Conservation (phyloP, 2,113 vertebrate species). For the Gila orcuttii region DNA sequence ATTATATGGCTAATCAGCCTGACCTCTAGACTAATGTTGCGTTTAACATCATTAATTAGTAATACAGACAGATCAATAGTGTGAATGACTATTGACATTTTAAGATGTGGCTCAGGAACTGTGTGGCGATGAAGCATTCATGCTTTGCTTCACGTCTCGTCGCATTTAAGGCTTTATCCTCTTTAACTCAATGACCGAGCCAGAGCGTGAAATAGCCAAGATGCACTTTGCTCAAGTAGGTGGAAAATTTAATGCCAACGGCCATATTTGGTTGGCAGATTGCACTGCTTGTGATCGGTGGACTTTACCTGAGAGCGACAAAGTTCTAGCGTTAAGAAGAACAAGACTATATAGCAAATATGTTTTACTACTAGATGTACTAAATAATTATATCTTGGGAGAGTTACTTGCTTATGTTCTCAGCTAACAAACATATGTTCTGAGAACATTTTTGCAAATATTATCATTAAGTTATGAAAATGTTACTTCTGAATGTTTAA, state of each 20-base stretch:
- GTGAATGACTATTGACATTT: slow-evolving; percentile 37
- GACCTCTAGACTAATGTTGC: slow-evolving; percentile 38
- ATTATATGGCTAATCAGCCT: slow-evolving; percentile 45
- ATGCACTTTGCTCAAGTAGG: slow-evolving; percentile 31
- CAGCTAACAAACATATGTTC: no score
- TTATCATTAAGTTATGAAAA: no score
- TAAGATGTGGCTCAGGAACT: not conserved
- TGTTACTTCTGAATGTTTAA: no score
- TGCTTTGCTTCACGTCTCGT: not conserved
- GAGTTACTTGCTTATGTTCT: not conserved
- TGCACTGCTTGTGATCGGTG: not conserved
- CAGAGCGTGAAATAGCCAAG: slow-evolving; percentile 41
- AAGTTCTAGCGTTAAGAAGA: not conserved
- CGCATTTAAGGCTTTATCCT: slow-evolving; percentile 35
- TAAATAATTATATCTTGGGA: not conserved
- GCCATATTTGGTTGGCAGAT: slow-evolving; percentile 18
- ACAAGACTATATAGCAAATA: not conserved
- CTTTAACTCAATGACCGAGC: slow-evolving; percentile 23
- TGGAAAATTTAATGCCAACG: not conserved
- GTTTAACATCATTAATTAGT: slow-evolving; percentile 49
- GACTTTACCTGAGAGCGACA: not conserved
- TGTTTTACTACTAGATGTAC: not conserved
- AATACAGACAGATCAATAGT: slow-evolving; percentile 47
- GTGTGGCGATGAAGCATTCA: not conserved
- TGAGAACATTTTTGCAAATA: no score